Evolutionary conservation across 2,113 vertebrate species (phyloP).

Genomic region (Excalfactoria chinensis): DNA sequence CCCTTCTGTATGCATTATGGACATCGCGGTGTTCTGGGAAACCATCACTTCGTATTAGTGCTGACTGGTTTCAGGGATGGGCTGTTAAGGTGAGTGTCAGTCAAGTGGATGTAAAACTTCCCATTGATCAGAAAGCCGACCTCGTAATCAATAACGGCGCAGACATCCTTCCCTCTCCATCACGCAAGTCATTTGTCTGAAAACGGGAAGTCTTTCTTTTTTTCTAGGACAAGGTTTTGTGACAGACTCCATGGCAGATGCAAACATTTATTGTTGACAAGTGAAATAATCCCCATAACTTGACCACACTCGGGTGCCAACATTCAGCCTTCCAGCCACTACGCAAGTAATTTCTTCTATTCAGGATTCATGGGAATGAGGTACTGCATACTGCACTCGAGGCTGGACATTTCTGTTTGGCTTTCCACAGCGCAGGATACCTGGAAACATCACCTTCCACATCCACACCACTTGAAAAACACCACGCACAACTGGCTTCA

Average conservation of each 20-base stretch:
- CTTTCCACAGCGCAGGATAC: not conserved
- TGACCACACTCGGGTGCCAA: fast-evolving
- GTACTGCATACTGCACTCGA: not conserved
- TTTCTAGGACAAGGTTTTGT: not conserved
- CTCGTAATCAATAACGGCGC: fast-evolving
- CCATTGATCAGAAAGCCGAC: slow-evolving; percentile 12
- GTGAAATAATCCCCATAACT: not conserved
- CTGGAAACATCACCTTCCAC: not conserved
- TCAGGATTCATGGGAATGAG: not conserved
- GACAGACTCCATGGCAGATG: not conserved
- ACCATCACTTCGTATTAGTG: not conserved
- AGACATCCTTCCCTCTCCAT: not conserved
- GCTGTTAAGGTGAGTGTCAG: not conserved
- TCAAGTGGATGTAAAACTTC: not conserved
- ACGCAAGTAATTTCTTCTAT: not conserved
- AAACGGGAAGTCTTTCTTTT: not conserved
- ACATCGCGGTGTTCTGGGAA: not conserved
- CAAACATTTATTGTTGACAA: not conserved
- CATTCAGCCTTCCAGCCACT: not conserved
- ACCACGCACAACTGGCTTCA: not conserved
- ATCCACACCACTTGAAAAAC: not conserved
- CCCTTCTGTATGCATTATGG: not conserved
- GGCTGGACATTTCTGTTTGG: not conserved
- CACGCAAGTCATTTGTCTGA: not conserved
- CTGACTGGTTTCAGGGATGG: not conserved